Percentiles rank a stretch among this genome's conserved stretches.
phyloP scores from a whole-genome alignment of 2,113 vertebrate genomes.

The Aldabrachelys gigantea region DNA sequence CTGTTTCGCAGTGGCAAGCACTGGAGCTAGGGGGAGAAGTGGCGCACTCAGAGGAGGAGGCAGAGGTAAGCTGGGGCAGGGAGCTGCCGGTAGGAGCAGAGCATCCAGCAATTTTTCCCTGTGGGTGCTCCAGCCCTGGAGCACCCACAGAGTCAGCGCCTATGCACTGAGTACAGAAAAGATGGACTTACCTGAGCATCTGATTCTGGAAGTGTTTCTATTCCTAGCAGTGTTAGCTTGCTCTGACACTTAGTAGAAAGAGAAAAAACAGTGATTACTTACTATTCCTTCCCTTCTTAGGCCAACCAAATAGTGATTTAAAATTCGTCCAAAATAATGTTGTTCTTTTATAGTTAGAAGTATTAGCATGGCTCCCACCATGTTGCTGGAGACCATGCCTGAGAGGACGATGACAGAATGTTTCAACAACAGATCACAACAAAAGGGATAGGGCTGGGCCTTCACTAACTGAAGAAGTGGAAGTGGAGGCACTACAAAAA shows the following conservation, averaged over 20 bases:
- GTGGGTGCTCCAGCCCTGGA: no score
- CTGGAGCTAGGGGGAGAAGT: no score
- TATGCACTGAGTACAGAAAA: neutral
- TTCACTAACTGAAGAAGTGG: neutral
- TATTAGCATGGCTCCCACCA: neutral
- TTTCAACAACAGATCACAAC: neutral
- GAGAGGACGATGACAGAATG: neutral
- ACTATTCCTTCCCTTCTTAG: neutral
- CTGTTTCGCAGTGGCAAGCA: no score
- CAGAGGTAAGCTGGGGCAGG: no score
- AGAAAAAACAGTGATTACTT: neutral
- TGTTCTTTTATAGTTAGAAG: neutral
- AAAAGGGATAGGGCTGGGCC: neutral
- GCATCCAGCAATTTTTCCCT: no score
- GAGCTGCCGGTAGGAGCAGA: no score
- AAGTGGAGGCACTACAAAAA: neutral
- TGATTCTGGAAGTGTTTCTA: conserved; percentile 11
- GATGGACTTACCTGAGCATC: conserved; percentile 74
- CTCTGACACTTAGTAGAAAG: conserved; percentile 75
- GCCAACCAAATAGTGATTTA: neutral
- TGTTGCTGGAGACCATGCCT: neutral
- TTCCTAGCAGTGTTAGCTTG: conserved; percentile 49
- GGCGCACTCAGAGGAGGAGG: no score
- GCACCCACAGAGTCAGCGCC: no score
- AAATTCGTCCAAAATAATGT: neutral